phyloP scores from a whole-genome alignment of 2,113 vertebrate species.

The Emydocephalus ijimae region DNA sequence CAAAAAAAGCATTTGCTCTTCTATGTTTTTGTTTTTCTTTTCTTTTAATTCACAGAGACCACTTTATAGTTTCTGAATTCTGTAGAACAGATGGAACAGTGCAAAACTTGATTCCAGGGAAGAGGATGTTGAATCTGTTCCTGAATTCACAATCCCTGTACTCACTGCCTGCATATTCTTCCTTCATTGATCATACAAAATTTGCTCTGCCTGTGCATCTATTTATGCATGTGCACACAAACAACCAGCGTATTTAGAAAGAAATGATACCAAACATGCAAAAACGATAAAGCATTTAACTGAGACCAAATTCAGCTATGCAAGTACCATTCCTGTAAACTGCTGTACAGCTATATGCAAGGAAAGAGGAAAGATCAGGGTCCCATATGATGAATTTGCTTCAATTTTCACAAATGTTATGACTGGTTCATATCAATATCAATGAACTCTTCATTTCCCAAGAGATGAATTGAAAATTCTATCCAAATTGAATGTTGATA shows the following conservation, averaged over 20 bases:
- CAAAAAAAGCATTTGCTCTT: slow-evolving; percentile 25
- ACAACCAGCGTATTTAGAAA: background rate
- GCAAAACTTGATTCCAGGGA: slow-evolving; percentile 26
- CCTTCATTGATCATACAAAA: background rate
- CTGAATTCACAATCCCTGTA: slow-evolving; percentile 35
- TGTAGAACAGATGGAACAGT: slow-evolving; percentile 30
- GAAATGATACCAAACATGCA: background rate
- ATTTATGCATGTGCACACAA: background rate
- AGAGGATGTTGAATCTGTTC: slow-evolving; percentile 33
- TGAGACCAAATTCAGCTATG: background rate
- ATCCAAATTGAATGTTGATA: background rate
- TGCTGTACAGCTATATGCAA: background rate
- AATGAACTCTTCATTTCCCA: background rate
- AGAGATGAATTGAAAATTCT: background rate
- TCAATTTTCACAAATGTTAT: background rate
- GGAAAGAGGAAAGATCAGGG: background rate
- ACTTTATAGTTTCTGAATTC: slow-evolving; percentile 51
- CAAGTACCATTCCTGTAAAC: background rate
- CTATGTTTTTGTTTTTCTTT: slow-evolving; percentile 29
- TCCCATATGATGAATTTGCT: background rate
- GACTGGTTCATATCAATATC: background rate
- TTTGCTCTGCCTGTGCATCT: no score
- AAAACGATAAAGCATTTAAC: background rate
- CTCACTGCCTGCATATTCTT: background rate
- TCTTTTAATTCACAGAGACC: slow-evolving; percentile 37